Evolutionary conservation across 2,113 vertebrate genomes (phyloP), one percentile per base, ranked within the genome.

Genomic region (Ptilonorhynchus violaceus): DNA sequence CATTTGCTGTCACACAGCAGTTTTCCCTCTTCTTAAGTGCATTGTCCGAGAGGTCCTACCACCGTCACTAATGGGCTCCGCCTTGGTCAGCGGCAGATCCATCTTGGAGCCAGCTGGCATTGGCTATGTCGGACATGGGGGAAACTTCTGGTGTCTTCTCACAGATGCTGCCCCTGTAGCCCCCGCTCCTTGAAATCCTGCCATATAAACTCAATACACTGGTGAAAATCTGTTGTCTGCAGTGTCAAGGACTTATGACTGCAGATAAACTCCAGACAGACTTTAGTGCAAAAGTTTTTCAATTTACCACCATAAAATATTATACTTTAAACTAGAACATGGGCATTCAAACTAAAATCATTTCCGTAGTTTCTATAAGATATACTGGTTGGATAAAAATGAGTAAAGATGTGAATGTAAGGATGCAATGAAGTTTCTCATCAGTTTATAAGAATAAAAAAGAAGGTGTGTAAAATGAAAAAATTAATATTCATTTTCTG

Each of bases 91-190:
- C 12, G 20, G 55, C 11, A 21, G 31, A 18, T 58, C 56, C 13
- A 58, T 9, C 13, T n/a, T 58, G 20, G 33, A 58, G 19, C 33
- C 4, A 7, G 33, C 55, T 58, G 55, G 55, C 19, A 56, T 33
- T 56, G 31, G 31, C 35, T 2, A 1, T 75, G 33, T 13, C 0
- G 0, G n/a, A n/a, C 28, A 56, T 19, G 9, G 8, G 9, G 8
- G 4, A n/a, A n/a, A 8, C 5, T 41, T 30, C 30, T 16, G 10
- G 16, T 15, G 5, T 49, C 42, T 56, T 49, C 60, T 35, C 8
- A 42, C 24, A 42, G 42, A 25, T 35, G 8, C 8, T 24, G 11
- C 9, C 7, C 15, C 59, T n/a, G 18, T 39, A 64, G 33, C 6
- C 18, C 5, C 10, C 5, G 2, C 10, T 39, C 37, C 10, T n/a